Base-by-base conservation (phyloP, 1,140 invertebrate species). In the Drusus annulatus region DNA sequence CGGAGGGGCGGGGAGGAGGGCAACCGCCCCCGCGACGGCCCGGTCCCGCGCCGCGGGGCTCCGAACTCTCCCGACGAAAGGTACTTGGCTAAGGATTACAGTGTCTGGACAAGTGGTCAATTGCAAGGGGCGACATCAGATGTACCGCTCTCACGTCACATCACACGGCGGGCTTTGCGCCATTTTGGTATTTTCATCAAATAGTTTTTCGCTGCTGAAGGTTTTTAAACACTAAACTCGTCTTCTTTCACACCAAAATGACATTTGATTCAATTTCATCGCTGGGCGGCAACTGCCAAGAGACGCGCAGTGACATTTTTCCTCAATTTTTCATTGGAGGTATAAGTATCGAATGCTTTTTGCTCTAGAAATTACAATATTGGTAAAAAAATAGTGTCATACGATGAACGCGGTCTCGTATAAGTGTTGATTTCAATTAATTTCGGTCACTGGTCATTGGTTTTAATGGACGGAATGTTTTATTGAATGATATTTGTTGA, bases 1-100 rank as follows among this genome's bases (percentile, higher is more conserved):
- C 0, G 36, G 36, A 13, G 36, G 36, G 36, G 7, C 8, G 36
- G 10, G 36, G 36, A 0, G 36, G 10, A 1, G 10, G 10, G 36
- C 0, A 21, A 4, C 52, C 19, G 54, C 10, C 19, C 3, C n/a
- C 54, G 62, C 25, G 16, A 63, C 8, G 65, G 65, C 50, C 28
- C 36, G 7, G 17, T 69, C 31, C 16, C 36, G n/a, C 31, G 62
- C 10, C 28, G 21, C 21, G 25, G 2, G 23, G 19, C 56, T 60
- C 56, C 56, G 56, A 17, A 21, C 62, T 28, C 23, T 50, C n/a
- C 65, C 45, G 65, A 69, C 8, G n/a, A 69, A 69, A 69, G 65
- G 65, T 69, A 69, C 65, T 69, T 69, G 65, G 65, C 50, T 69
- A 10, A 69, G 36, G 45, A 69, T 69, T 69, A 69, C 65, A 69